These are phyloP conservation scores for Philonicus albiceps DNA, from an alignment of 2,888 invertebrate species.

Conservation along the genomic window DNA sequence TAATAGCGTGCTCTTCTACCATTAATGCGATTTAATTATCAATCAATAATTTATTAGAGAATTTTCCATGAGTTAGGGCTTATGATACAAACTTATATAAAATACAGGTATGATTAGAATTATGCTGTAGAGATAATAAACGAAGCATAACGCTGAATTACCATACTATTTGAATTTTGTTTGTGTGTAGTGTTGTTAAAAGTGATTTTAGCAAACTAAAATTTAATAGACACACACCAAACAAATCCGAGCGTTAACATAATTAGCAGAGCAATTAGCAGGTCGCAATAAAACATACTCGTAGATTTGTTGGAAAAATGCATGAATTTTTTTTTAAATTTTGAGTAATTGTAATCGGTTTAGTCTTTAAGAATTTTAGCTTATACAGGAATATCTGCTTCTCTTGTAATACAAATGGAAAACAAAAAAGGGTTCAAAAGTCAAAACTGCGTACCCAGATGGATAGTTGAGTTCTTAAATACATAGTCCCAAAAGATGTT, in stretches of 20 bases:
- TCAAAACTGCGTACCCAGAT: neutral
- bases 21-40: neutral
- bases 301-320: neutral
- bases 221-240: neutral
- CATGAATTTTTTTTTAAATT: neutral
- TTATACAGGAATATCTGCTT: neutral
- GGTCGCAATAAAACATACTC: neutral
- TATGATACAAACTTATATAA: neutral
- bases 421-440: neutral
- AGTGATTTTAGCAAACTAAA: neutral
- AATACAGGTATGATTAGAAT: neutral
- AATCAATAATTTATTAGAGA: neutral
- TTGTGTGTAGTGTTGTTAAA: neutral
- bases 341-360: neutral
- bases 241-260: neutral
- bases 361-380: neutral
- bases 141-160: neutral
- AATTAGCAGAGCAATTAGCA: neutral
- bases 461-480: neutral
- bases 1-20: neutral
- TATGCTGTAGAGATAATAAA: neutral
- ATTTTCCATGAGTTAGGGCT: neutral
- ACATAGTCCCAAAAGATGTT: neutral
- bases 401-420: neutral
- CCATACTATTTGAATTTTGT: neutral